Conservation (phyloP, 37 sponge, comb jelly and placozoan genomes). For the Diacarnus erythraeanus region DNA sequence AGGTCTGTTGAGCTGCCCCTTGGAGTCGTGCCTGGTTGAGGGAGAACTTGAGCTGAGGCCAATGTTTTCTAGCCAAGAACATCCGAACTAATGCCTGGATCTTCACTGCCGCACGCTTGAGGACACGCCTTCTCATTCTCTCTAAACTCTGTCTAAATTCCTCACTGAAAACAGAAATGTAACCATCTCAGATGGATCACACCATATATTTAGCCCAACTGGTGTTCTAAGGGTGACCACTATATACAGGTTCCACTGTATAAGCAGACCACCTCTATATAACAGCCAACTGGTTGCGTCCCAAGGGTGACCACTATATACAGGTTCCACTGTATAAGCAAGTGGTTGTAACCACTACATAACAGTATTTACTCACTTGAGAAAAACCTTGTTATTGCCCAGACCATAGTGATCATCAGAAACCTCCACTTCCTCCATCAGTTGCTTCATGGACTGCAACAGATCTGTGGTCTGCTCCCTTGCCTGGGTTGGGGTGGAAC, state of each 20-base stretch:
- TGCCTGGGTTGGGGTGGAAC: not conserved
- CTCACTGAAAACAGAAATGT: constrained; percentile 30
- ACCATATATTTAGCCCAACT: too few species aligned
- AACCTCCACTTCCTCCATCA: constrained; percentile 29
- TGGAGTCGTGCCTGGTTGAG: constrained; percentile 49
- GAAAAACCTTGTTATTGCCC: constrained; percentile 60
- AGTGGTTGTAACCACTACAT: too few species aligned
- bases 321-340: too few species aligned
- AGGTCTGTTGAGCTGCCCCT: constrained; percentile 25
- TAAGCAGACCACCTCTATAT: too few species aligned
- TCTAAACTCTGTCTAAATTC: constrained; percentile 49
- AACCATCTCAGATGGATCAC: too few species aligned
- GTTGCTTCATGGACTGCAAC: constrained; percentile 5
- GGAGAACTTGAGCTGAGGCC: constrained; percentile 71
- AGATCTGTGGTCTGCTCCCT: constrained; percentile 6
- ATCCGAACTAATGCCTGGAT: constrained; percentile 58
- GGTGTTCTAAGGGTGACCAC: too few species aligned
- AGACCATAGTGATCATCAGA: constrained; percentile 56
- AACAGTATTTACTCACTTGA: constrained; percentile 37
- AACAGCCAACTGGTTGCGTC: too few species aligned
- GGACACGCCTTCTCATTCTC: constrained; percentile 7
- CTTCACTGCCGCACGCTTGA: constrained; percentile 32
- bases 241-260: too few species aligned
- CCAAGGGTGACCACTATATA: too few species aligned
- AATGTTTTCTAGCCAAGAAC: constrained; percentile 50